phyloP scores from a whole-genome alignment of 1,140 invertebrate species.

The Trissolcus basalis region DNA sequence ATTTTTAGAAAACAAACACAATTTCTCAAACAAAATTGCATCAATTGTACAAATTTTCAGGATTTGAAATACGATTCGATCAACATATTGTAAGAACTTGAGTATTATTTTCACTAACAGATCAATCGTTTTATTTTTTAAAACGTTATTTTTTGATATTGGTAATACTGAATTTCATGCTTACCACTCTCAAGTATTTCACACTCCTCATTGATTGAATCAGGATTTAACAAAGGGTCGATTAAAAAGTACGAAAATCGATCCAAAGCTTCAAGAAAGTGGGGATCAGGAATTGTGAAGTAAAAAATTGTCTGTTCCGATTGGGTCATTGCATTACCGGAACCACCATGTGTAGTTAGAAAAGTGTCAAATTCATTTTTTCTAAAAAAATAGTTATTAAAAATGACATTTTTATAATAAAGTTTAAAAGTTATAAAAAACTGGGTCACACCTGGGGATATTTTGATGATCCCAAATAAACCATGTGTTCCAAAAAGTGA shows the following conservation, averaged over 20 bases:
- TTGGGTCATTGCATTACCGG: conserved; percentile 88
- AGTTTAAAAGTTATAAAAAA: too few relatives aligned
- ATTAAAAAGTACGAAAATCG: conserved; percentile 94
- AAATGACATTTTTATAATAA: too few relatives aligned
- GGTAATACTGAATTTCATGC: too few relatives aligned
- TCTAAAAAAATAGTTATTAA: too few relatives aligned
- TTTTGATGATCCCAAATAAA: conserved; percentile 93
- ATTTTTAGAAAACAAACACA: too few relatives aligned
- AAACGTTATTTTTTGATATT: too few relatives aligned
- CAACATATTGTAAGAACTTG: too few relatives aligned
- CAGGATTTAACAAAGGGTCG: conserved; percentile 88
- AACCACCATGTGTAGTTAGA: conserved; percentile 86
- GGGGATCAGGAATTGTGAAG: conserved; percentile 88
- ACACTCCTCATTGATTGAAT: conserved; percentile 90
- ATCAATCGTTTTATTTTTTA: too few relatives aligned
- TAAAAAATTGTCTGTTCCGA: conserved; percentile 90
- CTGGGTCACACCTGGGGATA: conserved; percentile 84
- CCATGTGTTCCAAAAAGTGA: conserved; percentile 97
- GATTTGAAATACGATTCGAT: too few relatives aligned
- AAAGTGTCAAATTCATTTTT: conserved; percentile 91
- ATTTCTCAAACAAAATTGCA: too few relatives aligned
- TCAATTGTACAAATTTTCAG: too few relatives aligned
- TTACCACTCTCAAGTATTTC: conserved; percentile 92
- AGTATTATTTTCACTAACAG: too few relatives aligned
- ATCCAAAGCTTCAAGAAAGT: conserved; percentile 85